A percentile compares a stretch with the other conserved stretches of the same genome.
Conservation (phyloP, 2,888 invertebrate genomes). For the Myopa tessellatipennis region DNA sequence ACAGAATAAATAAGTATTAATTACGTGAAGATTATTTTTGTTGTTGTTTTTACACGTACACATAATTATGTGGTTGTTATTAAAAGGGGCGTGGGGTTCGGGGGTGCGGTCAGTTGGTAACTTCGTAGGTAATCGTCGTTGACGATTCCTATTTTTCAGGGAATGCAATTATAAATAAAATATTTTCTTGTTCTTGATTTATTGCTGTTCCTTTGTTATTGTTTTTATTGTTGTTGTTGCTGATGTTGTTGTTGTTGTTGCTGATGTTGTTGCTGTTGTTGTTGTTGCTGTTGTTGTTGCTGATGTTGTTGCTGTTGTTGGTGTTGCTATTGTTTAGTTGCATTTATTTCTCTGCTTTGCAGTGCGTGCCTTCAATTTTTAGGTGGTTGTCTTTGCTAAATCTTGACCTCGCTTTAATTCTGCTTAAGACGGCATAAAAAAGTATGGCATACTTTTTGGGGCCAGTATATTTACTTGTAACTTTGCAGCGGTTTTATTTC, state of each 20-base stretch:
- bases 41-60: constrained; percentile 5
- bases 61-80: no score
- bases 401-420: no score
- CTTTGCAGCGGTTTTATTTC: neutral
- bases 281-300: neutral
- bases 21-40: constrained; percentile 33
- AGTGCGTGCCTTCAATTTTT: neutral
- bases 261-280: neutral
- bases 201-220: neutral
- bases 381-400: constrained; percentile 1
- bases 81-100: no score
- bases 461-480: neutral
- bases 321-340: constrained; percentile 26
- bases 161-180: neutral
- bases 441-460: constrained; percentile 28
- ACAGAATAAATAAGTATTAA: constrained; percentile 31
- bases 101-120: no score
- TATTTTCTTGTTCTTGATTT: constrained; percentile 16
- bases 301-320: constrained; percentile 9
- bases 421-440: neutral
- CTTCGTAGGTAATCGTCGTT: no score
- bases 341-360: neutral
- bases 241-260: neutral
- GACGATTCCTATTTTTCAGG: neutral
- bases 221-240: neutral